A percentile compares a stretch with the other conserved stretches of the same genome.
Conservation (phyloP, 2,888 invertebrate species). For the Meganola albula region DNA sequence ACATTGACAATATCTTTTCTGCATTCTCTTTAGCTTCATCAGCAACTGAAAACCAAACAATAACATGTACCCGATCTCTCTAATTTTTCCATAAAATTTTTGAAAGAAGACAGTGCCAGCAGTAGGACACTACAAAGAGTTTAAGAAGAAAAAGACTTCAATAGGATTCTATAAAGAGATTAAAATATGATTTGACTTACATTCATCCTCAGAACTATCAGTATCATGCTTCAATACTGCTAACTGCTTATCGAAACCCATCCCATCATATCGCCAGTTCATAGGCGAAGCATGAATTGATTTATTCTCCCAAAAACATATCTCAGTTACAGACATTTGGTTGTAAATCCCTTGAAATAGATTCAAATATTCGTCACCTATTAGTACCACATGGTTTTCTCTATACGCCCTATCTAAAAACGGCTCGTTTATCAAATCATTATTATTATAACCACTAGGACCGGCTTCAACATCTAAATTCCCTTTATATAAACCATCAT, state of each 20-base stretch:
- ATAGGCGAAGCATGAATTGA: constrained; percentile 30
- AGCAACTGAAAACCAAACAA: constrained; percentile 37
- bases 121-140: no score
- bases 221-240: constrained; percentile 12
- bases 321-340: constrained; percentile 16
- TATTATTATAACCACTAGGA: constrained; percentile 10
- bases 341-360: constrained; percentile 40
- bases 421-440: constrained; percentile 5
- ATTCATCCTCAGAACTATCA: constrained; percentile 32
- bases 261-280: constrained; percentile 32
- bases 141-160: no score
- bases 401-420: constrained; percentile 19
- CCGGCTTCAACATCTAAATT: constrained; percentile 13
- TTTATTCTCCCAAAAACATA: constrained; percentile 43
- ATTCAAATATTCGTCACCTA: constrained; percentile 37
- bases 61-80: no score
- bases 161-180: no score
- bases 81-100: no score
- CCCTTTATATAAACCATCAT: not conserved
- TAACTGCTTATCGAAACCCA: constrained; percentile 39
- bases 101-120: no score
- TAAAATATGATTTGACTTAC: no score
- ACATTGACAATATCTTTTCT: constrained; percentile 38
- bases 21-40: constrained; percentile 38
- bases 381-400: constrained; percentile 36